Conservation (phyloP, 1,140 invertebrate species). For the Galleria mellonella region DNA sequence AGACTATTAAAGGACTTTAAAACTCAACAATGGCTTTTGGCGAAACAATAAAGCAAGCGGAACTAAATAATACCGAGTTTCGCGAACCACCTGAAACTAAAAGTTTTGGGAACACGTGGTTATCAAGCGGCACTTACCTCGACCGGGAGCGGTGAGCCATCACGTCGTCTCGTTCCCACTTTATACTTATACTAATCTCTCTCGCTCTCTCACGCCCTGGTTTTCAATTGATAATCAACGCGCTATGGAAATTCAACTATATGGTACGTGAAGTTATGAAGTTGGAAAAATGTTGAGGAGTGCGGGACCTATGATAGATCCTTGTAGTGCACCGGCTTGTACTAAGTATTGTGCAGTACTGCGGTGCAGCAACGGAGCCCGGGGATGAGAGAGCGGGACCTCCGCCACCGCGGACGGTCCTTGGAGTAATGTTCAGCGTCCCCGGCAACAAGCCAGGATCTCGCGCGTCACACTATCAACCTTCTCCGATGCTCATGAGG, state of each 20-base stretch:
- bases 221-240: slow-evolving; percentile 19
- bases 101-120: slow-evolving; percentile 54
- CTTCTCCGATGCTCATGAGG: slow-evolving; percentile 53
- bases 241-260: slow-evolving; percentile 1
- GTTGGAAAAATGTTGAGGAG: slow-evolving; percentile 2
- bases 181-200: slow-evolving; percentile 48
- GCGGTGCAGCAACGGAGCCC: slow-evolving; percentile 15
- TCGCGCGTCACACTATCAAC: slow-evolving; percentile 51
- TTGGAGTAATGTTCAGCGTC: slow-evolving; percentile 55
- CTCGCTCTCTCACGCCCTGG: slow-evolving; percentile 66
- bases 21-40: slow-evolving; percentile 8
- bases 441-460: slow-evolving; percentile 57
- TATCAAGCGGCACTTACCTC: slow-evolving; percentile 60
- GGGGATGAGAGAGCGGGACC: slow-evolving; percentile 66
- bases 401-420: slow-evolving; percentile 61
- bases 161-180: slow-evolving; percentile 64
- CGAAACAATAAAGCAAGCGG: slow-evolving; percentile 16
- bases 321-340: slow-evolving; percentile 15
- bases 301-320: slow-evolving; percentile 12
- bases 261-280: not conserved
- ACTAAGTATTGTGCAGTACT: slow-evolving; percentile 8
- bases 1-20: not conserved
- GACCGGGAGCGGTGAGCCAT: slow-evolving; percentile 48
- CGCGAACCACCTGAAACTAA: slow-evolving; percentile 30
- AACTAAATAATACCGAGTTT: slow-evolving; percentile 7